Conservation (phyloP, 1,140 invertebrate species). For the Saccostrea glomerata region DNA sequence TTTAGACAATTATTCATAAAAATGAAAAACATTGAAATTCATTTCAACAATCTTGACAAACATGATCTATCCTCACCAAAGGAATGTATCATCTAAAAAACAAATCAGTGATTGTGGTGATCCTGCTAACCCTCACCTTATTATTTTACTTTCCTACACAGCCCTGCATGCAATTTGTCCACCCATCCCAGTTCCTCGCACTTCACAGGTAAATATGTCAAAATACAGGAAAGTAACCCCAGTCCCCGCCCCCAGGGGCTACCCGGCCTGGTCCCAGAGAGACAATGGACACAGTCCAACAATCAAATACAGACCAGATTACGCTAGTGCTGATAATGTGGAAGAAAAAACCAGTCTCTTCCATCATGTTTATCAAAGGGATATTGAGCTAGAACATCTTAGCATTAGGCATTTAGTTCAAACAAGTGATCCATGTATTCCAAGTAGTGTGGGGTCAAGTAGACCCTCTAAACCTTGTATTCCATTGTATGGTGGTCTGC, state of each 20-base stretch:
- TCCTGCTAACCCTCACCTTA: background rate
- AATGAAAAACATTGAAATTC: no score
- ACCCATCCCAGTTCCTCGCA: background rate
- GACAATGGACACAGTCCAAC: background rate
- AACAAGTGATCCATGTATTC: background rate
- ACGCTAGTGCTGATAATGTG: slow-evolving; percentile 11
- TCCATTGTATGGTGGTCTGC: background rate
- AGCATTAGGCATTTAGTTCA: background rate
- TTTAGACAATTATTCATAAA: no score
- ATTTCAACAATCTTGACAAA: no score
- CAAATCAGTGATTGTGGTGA: background rate
- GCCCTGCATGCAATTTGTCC: background rate
- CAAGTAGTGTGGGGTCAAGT: background rate
- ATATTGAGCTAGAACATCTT: background rate
- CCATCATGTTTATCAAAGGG: background rate
- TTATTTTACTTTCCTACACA: background rate
- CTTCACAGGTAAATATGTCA: background rate
- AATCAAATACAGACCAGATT: background rate
- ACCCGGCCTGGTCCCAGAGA: slow-evolving; percentile 2
- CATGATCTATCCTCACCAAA: no score
- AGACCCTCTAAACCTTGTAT: background rate
- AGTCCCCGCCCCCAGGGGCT: background rate
- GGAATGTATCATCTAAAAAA: no score
- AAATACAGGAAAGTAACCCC: background rate
- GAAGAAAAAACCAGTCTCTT: background rate